Percentiles rank a stretch among this genome's conserved stretches.
Conservation (phyloP, 2,888 invertebrate genomes). For the Drosophila diplacantha region DNA sequence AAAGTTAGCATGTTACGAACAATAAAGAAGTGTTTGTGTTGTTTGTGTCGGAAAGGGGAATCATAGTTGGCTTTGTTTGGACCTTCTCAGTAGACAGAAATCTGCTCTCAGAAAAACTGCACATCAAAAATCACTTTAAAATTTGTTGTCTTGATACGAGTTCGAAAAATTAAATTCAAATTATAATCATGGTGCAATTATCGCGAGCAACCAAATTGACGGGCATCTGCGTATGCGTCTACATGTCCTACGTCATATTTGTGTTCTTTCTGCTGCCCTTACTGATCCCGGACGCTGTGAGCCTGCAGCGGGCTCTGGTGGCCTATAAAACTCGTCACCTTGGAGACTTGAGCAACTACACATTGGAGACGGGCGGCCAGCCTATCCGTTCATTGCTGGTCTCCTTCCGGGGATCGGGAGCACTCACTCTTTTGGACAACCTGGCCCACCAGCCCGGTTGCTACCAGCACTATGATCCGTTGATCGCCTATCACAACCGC, state of each 20-base stretch:
- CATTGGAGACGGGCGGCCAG: slow-evolving; percentile 45
- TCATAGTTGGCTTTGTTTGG: slow-evolving; percentile 3
- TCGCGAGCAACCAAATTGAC: slow-evolving; percentile 47
- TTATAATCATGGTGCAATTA: slow-evolving; percentile 41
- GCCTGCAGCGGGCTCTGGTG: slow-evolving; percentile 38
- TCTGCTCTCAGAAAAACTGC: neutral
- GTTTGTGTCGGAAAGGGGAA: neutral
- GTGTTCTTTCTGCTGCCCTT: slow-evolving; percentile 53
- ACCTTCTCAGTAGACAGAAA: neutral
- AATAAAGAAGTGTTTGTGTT: slow-evolving; percentile 1
- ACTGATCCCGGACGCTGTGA: slow-evolving; percentile 53
- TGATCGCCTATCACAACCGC: slow-evolving; percentile 36
- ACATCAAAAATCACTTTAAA: neutral
- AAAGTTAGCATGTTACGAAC: slow-evolving; percentile 44
- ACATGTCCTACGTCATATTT: slow-evolving; percentile 46
- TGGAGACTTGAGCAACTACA: slow-evolving; percentile 41
- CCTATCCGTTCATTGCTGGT: slow-evolving; percentile 54
- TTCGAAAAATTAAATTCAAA: neutral
- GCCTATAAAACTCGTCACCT: slow-evolving; percentile 17
- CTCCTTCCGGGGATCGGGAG: slow-evolving; percentile 55
- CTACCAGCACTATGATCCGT: slow-evolving; percentile 55
- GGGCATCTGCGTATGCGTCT: slow-evolving; percentile 49
- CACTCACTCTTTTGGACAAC: slow-evolving; percentile 43
- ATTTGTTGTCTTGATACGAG: neutral
- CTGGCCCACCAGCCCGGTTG: slow-evolving; percentile 52